A percentile compares a stretch with the other conserved stretches of the same genome.
These are phyloP conservation scores for Lepus timidus DNA, from an alignment of 2,113 vertebrate genomes.

Conservation along the genomic window DNA sequence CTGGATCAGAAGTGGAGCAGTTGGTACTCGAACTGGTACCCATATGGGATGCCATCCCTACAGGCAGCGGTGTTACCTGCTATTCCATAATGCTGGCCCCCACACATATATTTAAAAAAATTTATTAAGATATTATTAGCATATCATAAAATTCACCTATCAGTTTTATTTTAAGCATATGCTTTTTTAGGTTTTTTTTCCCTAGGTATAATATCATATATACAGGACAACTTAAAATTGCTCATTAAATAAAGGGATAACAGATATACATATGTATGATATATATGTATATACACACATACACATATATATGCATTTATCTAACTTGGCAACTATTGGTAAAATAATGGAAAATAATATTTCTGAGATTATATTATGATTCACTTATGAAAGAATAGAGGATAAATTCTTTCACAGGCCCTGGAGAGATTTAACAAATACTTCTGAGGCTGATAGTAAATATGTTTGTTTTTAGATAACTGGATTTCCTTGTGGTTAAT, in stretches of 20 bases:
- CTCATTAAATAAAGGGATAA: not conserved
- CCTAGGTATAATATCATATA: not conserved
- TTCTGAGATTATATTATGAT: not conserved
- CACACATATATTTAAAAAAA: not conserved
- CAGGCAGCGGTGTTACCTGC: too few species aligned
- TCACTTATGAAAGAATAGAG: not conserved
- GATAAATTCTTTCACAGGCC: not conserved
- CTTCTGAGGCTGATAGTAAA: not conserved
- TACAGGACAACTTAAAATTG: not conserved
- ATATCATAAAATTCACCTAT: not conserved
- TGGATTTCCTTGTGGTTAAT: conserved; percentile 29
- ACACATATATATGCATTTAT: not conserved
- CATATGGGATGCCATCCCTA: too few species aligned
- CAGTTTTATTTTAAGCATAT: not conserved
- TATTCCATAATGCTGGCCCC: too few species aligned
- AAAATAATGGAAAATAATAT: conserved; percentile 41
- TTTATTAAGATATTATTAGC: not conserved
- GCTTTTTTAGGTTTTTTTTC: not conserved
- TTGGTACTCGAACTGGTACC: too few species aligned
- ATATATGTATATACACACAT: not conserved
- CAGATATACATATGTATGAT: not conserved
- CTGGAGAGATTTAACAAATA: conserved; percentile 4
- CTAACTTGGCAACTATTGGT: not conserved
- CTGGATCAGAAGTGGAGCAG: too few species aligned
- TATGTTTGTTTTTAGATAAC: conserved; percentile 52